These are phyloP conservation scores for Cebidichthys violaceus DNA, from an alignment of 2,113 vertebrate genomes.

Conservation along the genomic window DNA sequence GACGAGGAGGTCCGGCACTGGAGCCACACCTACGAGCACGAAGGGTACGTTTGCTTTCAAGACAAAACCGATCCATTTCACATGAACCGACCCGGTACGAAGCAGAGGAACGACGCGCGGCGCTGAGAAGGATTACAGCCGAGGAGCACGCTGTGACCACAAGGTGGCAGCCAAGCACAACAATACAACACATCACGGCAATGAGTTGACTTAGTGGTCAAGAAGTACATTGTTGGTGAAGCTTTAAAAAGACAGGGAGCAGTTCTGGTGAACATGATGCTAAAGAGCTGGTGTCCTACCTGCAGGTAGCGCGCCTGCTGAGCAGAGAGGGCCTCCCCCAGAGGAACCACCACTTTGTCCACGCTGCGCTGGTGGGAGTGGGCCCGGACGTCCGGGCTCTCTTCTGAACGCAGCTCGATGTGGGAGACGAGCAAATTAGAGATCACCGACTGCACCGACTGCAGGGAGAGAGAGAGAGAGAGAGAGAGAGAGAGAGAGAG, in stretches of 20 bases:
- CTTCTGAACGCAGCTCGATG: slow-evolving; percentile 93
- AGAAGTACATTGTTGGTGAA: background rate
- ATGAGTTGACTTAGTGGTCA: background rate
- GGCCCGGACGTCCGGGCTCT: slow-evolving; percentile 91
- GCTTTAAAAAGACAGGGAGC: background rate
- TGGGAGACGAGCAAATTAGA: slow-evolving; percentile 93
- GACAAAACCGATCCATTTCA: slow-evolving; percentile 38
- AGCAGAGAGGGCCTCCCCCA: slow-evolving; percentile 86
- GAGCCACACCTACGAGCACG: slow-evolving; percentile 27
- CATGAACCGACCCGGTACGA: slow-evolving; percentile 29
- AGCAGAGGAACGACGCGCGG: background rate
- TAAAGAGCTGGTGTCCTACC: slow-evolving; percentile 77
- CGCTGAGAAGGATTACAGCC: background rate
- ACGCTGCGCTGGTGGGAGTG: slow-evolving; percentile 91
- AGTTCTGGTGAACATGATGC: background rate
- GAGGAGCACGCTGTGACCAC: slow-evolving; percentile 29
- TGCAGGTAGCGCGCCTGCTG: slow-evolving; percentile 88
- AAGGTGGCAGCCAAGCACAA: slow-evolving; percentile 61
- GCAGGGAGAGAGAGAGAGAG: background rate
- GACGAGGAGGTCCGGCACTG: slow-evolving; percentile 3
- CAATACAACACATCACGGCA: background rate
- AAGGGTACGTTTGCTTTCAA: slow-evolving; percentile 49
- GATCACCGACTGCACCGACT: slow-evolving; percentile 97
- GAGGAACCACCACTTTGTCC: slow-evolving; percentile 92
- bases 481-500: background rate